phyloP scores from a whole-genome alignment of 2,113 vertebrate species.

The Cathartes aura region DNA sequence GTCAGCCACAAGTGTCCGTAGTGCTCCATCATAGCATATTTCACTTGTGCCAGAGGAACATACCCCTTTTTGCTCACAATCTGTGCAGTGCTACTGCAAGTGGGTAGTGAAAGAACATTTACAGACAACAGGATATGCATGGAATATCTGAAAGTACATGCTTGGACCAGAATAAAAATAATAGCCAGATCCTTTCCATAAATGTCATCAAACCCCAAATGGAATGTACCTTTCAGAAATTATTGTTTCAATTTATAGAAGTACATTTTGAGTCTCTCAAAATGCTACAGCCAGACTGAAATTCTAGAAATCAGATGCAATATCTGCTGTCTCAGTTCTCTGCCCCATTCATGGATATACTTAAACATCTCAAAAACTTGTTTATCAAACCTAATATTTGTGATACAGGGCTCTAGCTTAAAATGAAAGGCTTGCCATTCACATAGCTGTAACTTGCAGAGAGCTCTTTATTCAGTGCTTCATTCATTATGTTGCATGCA shows the following conservation, averaged over 20 bases:
- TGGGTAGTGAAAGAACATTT: background rate
- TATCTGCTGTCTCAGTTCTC: background rate
- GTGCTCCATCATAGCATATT: background rate
- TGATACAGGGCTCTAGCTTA: background rate
- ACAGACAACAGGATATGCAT: background rate
- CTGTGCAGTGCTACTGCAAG: background rate
- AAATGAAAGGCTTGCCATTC: conserved; percentile 5
- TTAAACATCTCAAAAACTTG: background rate
- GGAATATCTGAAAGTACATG: background rate
- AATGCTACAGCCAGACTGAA: background rate
- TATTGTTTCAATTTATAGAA: background rate
- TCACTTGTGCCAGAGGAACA: background rate
- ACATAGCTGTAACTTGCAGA: background rate
- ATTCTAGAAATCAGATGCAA: background rate
- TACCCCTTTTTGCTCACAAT: background rate
- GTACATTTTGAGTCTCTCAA: background rate
- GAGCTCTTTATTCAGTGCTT: background rate
- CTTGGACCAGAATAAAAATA: background rate
- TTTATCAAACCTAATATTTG: conserved; percentile 11
- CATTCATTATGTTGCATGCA: background rate
- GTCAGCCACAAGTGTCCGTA: background rate
- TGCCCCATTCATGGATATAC: background rate
- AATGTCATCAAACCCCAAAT: background rate
- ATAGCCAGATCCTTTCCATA: background rate
- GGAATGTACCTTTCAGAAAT: background rate